Evolutionary conservation across 2,113 vertebrate species (phyloP).

Genomic region (Aldabrachelys gigantea): DNA sequence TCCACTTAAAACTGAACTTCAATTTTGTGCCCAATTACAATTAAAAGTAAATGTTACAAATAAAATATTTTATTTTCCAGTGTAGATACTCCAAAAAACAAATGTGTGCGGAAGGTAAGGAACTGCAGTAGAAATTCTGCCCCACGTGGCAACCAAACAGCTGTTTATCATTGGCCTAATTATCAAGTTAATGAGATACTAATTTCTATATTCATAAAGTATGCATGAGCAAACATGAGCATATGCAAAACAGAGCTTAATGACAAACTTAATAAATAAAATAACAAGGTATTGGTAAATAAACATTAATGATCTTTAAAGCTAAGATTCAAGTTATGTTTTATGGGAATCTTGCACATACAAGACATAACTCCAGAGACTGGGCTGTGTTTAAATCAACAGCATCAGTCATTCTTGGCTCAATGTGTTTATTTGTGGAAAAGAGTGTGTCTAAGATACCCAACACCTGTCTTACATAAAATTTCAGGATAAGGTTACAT

Average conservation of each 20-base stretch:
- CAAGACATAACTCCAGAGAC: neutral
- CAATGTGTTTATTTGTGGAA: slow-evolving; percentile 15
- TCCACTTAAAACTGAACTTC: slow-evolving; percentile 51
- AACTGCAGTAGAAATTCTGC: slow-evolving; percentile 77
- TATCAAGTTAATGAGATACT: slow-evolving; percentile 94
- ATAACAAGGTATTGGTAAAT: slow-evolving; percentile 82
- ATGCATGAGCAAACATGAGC: slow-evolving; percentile 86
- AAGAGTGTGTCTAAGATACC: neutral
- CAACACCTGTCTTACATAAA: neutral
- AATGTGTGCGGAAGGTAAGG: slow-evolving; percentile 76
- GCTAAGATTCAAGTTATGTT: slow-evolving; percentile 32
- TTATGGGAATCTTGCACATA: slow-evolving; percentile 1
- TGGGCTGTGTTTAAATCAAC: slow-evolving; percentile 2
- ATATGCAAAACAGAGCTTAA: slow-evolving; percentile 83
- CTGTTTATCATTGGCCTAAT: slow-evolving; percentile 93
- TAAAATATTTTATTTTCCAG: slow-evolving; percentile 25
- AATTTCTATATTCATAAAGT: slow-evolving; percentile 90
- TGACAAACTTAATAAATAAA: slow-evolving; percentile 90
- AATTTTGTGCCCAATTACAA: slow-evolving; percentile 61
- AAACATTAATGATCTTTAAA: slow-evolving; percentile 79
- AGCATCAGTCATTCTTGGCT: neutral
- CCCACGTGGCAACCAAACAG: slow-evolving; percentile 84
- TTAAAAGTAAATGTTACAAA: slow-evolving; percentile 50
- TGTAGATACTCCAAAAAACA: slow-evolving; percentile 45
- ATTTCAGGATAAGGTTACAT: neutral